Base-by-base conservation (phyloP, 2,888 invertebrate species). In the Mystacides longicornis region DNA sequence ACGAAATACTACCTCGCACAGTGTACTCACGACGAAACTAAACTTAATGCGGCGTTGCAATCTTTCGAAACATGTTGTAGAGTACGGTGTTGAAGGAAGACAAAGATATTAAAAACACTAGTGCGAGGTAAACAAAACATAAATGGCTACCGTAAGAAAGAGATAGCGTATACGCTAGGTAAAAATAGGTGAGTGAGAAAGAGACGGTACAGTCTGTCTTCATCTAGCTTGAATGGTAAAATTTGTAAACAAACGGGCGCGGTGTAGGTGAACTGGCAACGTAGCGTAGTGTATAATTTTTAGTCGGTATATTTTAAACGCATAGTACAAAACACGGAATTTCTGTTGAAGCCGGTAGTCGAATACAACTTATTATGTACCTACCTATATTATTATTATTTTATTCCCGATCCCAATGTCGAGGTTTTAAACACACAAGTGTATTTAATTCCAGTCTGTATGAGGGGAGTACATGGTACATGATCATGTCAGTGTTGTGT, bases 81-180 rank as follows among this genome's bases (percentile, higher is more conserved):
- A 47, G 55, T 43, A 43, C 37, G 47, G 31, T 20, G 22, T 48
- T 23, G 31, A 31, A 21, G n/a, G 23, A 46, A 16, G 31, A 20
- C 23, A 42, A 33, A 22, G 23, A 47, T 37, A 23, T 31, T 21
- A 23, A 23, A 67, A 74, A 74, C 4, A 75, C 42, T 49, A 33
- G 52, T 54, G 51, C 48, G 53, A 53, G 55, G 53, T 46, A 55
- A 47, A 54, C 27, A 52, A 22, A 42, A 23, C 21, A 51, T 47
- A 54, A 54, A 57, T 51, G 60, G 56, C 57, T 54, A 57, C 59
- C 55, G 49, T 52, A 31, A 21, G 54, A 56, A 52, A 51, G 51
- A 58, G 51, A 47, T 23, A 23, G 22, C 42, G 43, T 31, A 54
- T 54, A 47, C 55, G 48, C 31, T 49, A 56, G 43, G 52, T 55